Conservation (phyloP, 2,797 vertebrate genomes). For the Liasis olivaceus region DNA sequence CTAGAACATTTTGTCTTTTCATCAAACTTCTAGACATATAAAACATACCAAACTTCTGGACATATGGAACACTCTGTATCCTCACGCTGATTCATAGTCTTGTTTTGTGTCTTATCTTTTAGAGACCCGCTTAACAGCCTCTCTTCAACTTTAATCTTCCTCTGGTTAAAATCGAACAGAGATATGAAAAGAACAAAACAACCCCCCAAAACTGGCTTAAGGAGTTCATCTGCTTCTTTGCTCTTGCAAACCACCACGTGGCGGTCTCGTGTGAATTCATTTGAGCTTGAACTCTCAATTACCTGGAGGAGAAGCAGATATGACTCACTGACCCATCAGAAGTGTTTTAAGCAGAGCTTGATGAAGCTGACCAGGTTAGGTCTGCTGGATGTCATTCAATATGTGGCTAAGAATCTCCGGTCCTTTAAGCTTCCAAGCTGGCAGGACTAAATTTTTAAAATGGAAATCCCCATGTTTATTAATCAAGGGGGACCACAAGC, state of each 20-base stretch:
- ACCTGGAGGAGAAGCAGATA: constrained; percentile 27
- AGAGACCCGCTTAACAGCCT: constrained; percentile 63
- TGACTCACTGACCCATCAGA: constrained; percentile 35
- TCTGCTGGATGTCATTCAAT: constrained; percentile 10
- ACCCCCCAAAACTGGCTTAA: constrained; percentile 22
- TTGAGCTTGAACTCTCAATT: constrained; percentile 40
- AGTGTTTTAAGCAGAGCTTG: constrained; percentile 14
- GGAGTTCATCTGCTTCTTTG: constrained; percentile 47
- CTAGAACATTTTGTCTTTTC: constrained; percentile 59
- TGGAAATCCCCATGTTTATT: neutral
- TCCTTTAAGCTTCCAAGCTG: neutral
- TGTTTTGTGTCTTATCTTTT: constrained; percentile 70
- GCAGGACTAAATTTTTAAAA: neutral
- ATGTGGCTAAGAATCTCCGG: neutral
- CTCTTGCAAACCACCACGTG: constrained; percentile 51
- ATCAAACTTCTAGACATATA: neutral
- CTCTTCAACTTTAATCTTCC: constrained; percentile 65
- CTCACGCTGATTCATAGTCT: constrained; percentile 63
- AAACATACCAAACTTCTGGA: constrained; percentile 33
- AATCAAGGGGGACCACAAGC: neutral
- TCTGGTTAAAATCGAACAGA: constrained; percentile 67
- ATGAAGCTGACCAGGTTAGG: constrained; percentile 29
- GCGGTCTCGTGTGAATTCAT: constrained; percentile 25
- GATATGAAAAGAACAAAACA: constrained; percentile 47
- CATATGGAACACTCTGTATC: constrained; percentile 59